A percentile compares a stretch with the other conserved stretches of the same genome.
These are phyloP conservation scores for Pimpla rufipes DNA, from an alignment of 2,888 invertebrate genomes.

Conservation along the genomic window DNA sequence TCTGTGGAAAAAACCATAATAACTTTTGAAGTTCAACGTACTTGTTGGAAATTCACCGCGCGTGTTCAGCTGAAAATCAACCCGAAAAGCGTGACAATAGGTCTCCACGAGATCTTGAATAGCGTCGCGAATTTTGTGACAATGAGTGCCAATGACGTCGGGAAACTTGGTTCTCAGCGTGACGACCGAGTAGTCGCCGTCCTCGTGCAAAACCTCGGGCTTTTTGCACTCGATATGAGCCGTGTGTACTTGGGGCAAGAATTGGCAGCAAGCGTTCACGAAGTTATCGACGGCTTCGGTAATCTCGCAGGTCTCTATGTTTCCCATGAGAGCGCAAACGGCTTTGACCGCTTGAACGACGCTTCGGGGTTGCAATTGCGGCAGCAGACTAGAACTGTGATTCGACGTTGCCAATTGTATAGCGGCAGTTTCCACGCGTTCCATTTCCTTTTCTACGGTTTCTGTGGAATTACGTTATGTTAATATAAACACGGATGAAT, in stretches of 20 bases:
- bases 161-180: constrained; percentile 86
- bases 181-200: constrained; percentile 90
- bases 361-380: constrained; percentile 88
- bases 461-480: constrained; percentile 86
- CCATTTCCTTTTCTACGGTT: constrained; percentile 93
- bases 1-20: constrained; percentile 39
- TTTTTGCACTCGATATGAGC: constrained; percentile 84
- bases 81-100: constrained; percentile 93
- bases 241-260: constrained; percentile 83
- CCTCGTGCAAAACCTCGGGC: constrained; percentile 90
- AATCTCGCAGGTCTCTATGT: constrained; percentile 95
- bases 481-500: not conserved
- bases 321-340: constrained; percentile 95
- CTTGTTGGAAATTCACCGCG: constrained; percentile 87
- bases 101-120: constrained; percentile 94
- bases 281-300: constrained; percentile 91
- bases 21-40: constrained; percentile 75
- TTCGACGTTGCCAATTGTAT: constrained; percentile 83
- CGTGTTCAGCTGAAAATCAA: constrained; percentile 92
- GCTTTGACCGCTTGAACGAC: constrained; percentile 97
- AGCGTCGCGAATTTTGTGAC: constrained; percentile 91
- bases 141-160: constrained; percentile 89
- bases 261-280: constrained; percentile 87
- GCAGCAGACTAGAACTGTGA: constrained; percentile 82
- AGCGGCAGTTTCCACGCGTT: constrained; percentile 90